Conservation (phyloP, 92 coral and sea anemone genomes). For the Porites divaricata region DNA sequence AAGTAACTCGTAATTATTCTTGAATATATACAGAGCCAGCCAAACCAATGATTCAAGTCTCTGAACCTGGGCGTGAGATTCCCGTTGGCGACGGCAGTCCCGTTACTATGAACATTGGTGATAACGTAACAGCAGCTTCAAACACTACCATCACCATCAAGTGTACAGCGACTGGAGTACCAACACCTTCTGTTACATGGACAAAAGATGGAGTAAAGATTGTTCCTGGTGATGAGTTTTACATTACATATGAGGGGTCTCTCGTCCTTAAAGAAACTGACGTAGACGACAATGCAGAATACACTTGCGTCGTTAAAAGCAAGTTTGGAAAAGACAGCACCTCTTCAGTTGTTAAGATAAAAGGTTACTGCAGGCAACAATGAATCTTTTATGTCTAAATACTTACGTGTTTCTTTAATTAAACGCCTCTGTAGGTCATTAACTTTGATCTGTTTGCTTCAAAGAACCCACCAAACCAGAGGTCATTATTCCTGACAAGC, state of each 20-base stretch:
- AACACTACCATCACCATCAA: slow-evolving; percentile 67
- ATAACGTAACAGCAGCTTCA: slow-evolving; percentile 67
- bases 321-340: slow-evolving; percentile 59
- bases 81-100: slow-evolving; percentile 74
- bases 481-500: background rate
- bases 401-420: no score
- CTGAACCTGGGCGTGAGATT: slow-evolving; percentile 34
- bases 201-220: slow-evolving; percentile 48
- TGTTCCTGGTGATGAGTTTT: background rate
- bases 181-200: slow-evolving; percentile 76
- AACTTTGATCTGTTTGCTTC: background rate
- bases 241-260: slow-evolving; percentile 3
- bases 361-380: slow-evolving; percentile 52
- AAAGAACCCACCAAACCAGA: slow-evolving; percentile 45
- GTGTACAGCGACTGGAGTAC: slow-evolving; percentile 79
- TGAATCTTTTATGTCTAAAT: no score
- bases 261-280: slow-evolving; percentile 49
- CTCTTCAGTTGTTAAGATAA: slow-evolving; percentile 59
- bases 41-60: slow-evolving; percentile 39
- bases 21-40: slow-evolving; percentile 22
- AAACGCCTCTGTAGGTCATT: background rate
- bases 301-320: slow-evolving; percentile 78
- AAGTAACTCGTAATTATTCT: no score
- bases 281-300: slow-evolving; percentile 52
- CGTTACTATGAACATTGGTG: slow-evolving; percentile 56